Percentiles rank a stretch among this genome's conserved stretches.
These are phyloP conservation scores for Pristiophorus japonicus DNA, from an alignment of 2,113 vertebrate species.

Conservation along the genomic window DNA sequence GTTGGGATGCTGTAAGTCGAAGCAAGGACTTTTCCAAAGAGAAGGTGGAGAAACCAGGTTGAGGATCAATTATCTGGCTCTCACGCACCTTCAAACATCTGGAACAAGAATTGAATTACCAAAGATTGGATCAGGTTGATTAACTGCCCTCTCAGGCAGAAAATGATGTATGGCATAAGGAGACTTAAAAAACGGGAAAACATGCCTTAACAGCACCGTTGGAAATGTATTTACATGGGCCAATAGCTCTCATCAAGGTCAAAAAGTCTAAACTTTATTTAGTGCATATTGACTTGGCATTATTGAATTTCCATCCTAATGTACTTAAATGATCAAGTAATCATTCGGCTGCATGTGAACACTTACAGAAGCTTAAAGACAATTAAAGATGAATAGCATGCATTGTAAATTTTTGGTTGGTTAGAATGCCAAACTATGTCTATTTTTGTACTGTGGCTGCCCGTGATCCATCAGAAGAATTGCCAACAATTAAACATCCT, in stretches of 20 bases:
- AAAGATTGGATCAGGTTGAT: neutral
- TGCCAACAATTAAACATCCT: neutral
- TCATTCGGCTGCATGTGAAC: neutral
- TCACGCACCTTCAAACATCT: neutral
- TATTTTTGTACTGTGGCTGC: neutral
- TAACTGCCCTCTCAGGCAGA: neutral
- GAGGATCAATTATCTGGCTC: neutral
- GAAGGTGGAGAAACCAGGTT: neutral
- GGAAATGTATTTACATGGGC: neutral
- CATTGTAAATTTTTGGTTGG: neutral
- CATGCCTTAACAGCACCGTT: neutral
- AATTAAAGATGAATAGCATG: neutral
- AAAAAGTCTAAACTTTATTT: neutral
- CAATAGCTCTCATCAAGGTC: neutral
- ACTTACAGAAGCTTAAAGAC: neutral
- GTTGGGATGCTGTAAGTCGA: no score
- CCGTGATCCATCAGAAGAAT: neutral
- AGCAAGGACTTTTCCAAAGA: neutral
- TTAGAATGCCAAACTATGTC: neutral
- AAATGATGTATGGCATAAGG: no score
- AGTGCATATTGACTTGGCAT: neutral
- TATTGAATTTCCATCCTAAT: neutral
- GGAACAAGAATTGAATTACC: neutral
- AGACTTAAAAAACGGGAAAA: neutral
- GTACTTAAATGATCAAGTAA: constrained; percentile 4